A percentile compares a stretch with the other conserved stretches of the same genome.
Evolutionary conservation across 2,888 invertebrate genomes (phyloP).

Genomic region (Agrochola circellaris): DNA sequence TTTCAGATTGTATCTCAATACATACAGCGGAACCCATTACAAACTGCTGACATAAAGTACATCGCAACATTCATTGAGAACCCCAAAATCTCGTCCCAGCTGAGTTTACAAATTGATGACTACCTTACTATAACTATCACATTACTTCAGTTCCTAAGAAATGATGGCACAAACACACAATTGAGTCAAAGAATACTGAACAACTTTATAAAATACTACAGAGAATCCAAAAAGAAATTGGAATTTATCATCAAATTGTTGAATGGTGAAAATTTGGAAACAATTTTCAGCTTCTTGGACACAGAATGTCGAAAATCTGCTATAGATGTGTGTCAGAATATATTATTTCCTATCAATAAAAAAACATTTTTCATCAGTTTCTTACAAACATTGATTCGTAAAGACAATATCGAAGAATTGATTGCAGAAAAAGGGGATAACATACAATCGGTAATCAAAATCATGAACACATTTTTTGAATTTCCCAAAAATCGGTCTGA

Average conservation of each 20-base stretch:
- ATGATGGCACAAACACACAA: constrained; percentile 62
- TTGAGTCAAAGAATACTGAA: constrained; percentile 75
- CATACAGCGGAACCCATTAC: constrained; percentile 77
- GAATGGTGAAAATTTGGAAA: constrained; percentile 81
- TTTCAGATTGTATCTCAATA: constrained; percentile 84
- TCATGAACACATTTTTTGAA: constrained; percentile 83
- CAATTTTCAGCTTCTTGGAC: constrained; percentile 80
- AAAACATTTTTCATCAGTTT: constrained; percentile 82
- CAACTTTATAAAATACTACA: constrained; percentile 80
- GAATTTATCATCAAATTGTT: constrained; percentile 83
- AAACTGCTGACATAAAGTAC: constrained; percentile 73
- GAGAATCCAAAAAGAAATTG: constrained; percentile 84
- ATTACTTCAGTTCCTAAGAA: constrained; percentile 77
- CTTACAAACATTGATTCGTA: constrained; percentile 82
- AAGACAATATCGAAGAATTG: constrained; percentile 82
- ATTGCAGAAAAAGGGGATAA: constrained; percentile 86
- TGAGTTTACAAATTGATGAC: constrained; percentile 78
- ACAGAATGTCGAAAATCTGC: constrained; percentile 75
- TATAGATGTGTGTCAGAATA: constrained; percentile 77
- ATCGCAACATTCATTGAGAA: constrained; percentile 82
- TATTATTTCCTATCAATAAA: constrained; percentile 83
- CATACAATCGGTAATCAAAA: constrained; percentile 85
- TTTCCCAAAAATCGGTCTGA: constrained; percentile 79
- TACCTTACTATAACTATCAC: constrained; percentile 78
- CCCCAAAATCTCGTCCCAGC: constrained; percentile 77